Evolutionary conservation across 2,888 invertebrate species (phyloP), one percentile per base, ranked within the genome.

Genomic region (Tortrix viridana): DNA sequence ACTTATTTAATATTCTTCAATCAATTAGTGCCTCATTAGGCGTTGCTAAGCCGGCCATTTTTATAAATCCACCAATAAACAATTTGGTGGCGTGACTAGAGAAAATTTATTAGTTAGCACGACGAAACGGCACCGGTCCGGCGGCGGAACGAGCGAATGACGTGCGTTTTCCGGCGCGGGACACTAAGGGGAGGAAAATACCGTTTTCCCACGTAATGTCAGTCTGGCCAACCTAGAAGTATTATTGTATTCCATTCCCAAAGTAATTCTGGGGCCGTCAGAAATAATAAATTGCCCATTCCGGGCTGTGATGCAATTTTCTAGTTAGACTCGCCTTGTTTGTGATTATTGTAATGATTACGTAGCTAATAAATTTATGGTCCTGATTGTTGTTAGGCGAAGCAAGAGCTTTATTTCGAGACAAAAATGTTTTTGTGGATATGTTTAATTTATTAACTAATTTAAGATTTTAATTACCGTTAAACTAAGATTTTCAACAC

Each of bases 181-280:
- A 63, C 58, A 63, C 47, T 53, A 37, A 47, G 58, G 63, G 48
- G 18, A 57, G 53, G 57, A 63, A 62, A 63, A 58, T 53, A 47
- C 62, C 57, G 32, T 22, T 63, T 63, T 63, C 63, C 53, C 63
- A 63, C 63, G 63, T 63, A 63, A 63, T 58, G 63, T 58, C 63
- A 63, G 63, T 37, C 52, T 50, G 62, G 57, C 57, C 55, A 47
- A 56, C 57, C 63, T 63, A 63, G 63, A 58, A 53, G 58, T 53
- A 58, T 58, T 63, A 63, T 58, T 63, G 63, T 63, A 63, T 58
- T 63, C 57, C 53, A 53, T 63, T 63, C 63, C 63, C 63, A n/a
- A 63, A 58, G 58, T 63, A 63, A 63, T 63, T 63, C 63, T 58
- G 57, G 20, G 58, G 47, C 63, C 58, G 63, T 63, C 63, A 63